phyloP scores from a whole-genome alignment of 2,113 vertebrate species.

The Recurvirostra avosetta region DNA sequence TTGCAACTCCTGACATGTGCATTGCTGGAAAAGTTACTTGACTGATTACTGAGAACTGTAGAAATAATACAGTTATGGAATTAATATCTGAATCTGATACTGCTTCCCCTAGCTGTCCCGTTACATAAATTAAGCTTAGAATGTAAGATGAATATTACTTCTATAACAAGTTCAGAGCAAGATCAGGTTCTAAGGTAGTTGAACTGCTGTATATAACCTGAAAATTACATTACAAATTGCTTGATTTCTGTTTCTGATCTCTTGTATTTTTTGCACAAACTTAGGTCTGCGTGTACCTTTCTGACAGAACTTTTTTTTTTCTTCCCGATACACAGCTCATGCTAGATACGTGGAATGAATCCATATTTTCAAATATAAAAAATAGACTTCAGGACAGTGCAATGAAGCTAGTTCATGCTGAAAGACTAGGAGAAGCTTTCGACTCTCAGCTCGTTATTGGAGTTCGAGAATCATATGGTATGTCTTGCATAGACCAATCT shows the following conservation, averaged over 20 bases:
- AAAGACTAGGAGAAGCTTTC: constrained; percentile 95
- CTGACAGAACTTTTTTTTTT: neutral
- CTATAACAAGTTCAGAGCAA: neutral
- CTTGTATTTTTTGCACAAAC: neutral
- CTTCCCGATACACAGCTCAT: constrained; percentile 82
- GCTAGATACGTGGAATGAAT: constrained; percentile 99
- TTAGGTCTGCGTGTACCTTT: neutral
- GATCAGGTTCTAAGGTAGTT: neutral
- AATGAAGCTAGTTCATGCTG: constrained; percentile 98
- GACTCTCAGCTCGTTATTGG: constrained; percentile 99
- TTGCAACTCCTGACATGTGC: neutral
- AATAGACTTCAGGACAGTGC: constrained; percentile 96
- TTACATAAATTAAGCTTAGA: neutral
- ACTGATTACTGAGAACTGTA: neutral
- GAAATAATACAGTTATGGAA: neutral
- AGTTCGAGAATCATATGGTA: constrained; percentile 97
- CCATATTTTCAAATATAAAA: constrained; percentile 99
- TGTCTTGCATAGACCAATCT: constrained; percentile 25
- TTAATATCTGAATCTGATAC: neutral
- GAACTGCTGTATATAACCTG: neutral
- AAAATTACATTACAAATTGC: neutral
- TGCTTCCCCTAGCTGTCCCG: neutral
- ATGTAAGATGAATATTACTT: neutral
- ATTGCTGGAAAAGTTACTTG: neutral
- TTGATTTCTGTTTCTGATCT: neutral